Evolutionary conservation across 2,888 invertebrate genomes (phyloP).

Genomic region (Antheraea assamensis): DNA sequence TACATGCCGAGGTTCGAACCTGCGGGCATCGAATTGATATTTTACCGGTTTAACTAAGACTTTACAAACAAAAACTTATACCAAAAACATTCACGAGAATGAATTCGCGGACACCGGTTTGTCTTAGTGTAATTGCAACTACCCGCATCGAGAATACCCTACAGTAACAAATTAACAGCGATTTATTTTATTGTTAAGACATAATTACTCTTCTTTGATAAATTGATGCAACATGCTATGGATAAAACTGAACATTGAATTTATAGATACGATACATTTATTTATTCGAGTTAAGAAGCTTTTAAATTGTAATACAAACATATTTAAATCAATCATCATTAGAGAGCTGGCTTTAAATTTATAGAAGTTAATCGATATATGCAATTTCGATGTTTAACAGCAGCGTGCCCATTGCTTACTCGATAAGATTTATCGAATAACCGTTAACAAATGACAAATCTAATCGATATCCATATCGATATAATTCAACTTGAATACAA

Average conservation of each 20-base stretch:
- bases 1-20: no score
- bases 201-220: no score
- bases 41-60: no score
- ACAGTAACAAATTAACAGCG: not conserved
- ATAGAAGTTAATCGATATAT: not conserved
- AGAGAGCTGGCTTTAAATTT: not conserved
- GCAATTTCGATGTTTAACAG: not conserved
- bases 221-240: not conserved
- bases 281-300: not conserved
- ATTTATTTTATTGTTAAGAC: not conserved
- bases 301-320: not conserved
- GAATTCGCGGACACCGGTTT: no score
- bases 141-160: no score
- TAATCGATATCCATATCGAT: no score
- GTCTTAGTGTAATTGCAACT: no score
- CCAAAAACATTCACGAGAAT: no score
- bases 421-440: not conserved
- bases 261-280: not conserved
- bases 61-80: no score
- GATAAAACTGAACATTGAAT: not conserved
- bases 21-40: no score
- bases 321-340: not conserved
- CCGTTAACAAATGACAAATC: no score
- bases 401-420: not conserved
- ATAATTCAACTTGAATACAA: no score